These are phyloP conservation scores for Centrocercus urophasianus DNA, from an alignment of 2,113 vertebrate species.

Conservation along the genomic window DNA sequence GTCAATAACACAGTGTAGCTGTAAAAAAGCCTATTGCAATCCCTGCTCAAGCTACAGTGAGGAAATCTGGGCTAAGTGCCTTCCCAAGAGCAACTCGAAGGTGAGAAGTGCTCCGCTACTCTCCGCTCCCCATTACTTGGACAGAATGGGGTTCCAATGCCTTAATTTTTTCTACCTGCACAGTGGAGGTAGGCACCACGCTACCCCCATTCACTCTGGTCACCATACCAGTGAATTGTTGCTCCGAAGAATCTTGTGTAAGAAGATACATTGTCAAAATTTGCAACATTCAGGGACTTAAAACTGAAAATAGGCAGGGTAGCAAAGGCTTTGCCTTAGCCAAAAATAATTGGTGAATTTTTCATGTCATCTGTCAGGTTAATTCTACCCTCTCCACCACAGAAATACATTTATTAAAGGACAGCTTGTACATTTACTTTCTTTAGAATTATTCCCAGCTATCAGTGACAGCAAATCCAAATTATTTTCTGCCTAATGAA, in stretches of 20 bases:
- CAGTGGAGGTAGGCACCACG: not conserved
- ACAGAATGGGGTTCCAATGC: fast-evolving
- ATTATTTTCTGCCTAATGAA: conserved; percentile 21
- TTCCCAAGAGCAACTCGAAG: not conserved
- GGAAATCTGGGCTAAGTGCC: too few relatives aligned
- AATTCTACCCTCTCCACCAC: not conserved
- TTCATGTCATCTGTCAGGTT: not conserved
- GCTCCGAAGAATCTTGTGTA: not conserved
- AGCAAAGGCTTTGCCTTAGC: not conserved
- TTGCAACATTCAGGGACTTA: not conserved
- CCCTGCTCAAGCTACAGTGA: not conserved
- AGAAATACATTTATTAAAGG: not conserved
- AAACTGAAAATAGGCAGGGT: not conserved
- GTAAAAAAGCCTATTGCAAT: not conserved
- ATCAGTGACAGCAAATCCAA: not conserved
- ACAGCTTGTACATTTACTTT: not conserved
- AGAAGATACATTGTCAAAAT: not conserved
- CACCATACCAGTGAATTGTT: not conserved
- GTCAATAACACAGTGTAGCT: not conserved
- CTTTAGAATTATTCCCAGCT: conserved; percentile 4
- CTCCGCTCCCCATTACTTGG: not conserved
- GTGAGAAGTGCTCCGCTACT: not conserved
- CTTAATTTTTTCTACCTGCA: fast-evolving
- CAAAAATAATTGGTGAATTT: not conserved
- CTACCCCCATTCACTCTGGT: not conserved